Percentiles rank a stretch among this genome's conserved stretches.
phyloP scores from a whole-genome alignment of 2,888 invertebrate genomes.

The Chrysolina haemoptera region DNA sequence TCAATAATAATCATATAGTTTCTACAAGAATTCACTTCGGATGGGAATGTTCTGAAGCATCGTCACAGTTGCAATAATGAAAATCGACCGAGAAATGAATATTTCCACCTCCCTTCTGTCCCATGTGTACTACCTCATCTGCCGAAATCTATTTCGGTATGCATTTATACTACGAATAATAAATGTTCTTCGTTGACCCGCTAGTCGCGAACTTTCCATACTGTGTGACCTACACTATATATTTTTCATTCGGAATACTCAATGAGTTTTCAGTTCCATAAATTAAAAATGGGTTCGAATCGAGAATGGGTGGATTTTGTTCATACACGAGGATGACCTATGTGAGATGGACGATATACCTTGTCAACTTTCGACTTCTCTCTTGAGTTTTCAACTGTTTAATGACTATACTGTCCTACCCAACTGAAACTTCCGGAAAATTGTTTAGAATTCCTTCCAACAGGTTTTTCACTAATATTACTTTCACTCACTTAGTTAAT shows the following conservation, averaged over 20 bases:
- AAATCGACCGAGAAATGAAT: neutral
- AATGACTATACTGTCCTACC: too few species aligned
- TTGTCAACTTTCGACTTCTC: too few species aligned
- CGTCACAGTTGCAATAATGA: neutral
- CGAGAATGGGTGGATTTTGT: neutral
- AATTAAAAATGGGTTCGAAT: neutral
- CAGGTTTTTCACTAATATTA: too few species aligned
- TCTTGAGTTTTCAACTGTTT: too few species aligned
- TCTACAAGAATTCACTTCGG: too few species aligned
- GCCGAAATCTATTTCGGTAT: slow-evolving; percentile 10
- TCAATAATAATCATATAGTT: too few species aligned
- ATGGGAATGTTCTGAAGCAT: neutral
- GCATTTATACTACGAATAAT: slow-evolving; percentile 17
- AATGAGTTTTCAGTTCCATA: neutral
- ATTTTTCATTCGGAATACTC: slow-evolving; percentile 21
- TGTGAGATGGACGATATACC: neutral
- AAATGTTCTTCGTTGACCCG: slow-evolving; percentile 1
- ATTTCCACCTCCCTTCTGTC: neutral
- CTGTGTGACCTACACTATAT: neutral
- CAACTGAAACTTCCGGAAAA: too few species aligned
- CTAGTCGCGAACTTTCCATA: neutral
- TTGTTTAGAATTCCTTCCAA: too few species aligned
- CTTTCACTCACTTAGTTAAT: too few species aligned
- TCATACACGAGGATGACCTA: neutral
- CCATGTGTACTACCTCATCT: neutral